These are phyloP conservation scores for Gerris lacustris DNA, from an alignment of 2,888 invertebrate genomes.

Conservation along the genomic window DNA sequence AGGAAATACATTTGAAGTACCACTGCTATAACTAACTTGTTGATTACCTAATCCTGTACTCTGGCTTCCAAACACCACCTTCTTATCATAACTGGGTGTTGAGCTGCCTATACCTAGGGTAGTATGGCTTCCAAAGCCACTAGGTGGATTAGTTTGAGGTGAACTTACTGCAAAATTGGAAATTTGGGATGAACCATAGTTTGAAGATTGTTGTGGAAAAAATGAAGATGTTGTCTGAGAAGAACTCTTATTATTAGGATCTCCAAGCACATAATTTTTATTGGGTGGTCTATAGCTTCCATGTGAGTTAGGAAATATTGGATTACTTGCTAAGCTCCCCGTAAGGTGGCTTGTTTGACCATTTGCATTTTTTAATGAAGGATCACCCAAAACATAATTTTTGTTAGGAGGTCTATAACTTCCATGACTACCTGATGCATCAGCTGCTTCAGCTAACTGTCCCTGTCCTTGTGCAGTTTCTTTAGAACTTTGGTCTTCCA, in stretches of 20 bases:
- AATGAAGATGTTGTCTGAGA: background rate
- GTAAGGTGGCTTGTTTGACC: background rate
- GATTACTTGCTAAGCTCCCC: too few relatives aligned
- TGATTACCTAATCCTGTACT: background rate
- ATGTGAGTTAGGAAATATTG: background rate
- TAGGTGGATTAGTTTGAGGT: background rate
- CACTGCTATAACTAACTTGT: background rate
- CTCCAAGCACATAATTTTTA: background rate
- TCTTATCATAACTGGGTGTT: background rate
- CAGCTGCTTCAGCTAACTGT: background rate
- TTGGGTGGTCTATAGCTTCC: background rate
- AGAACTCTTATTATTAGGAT: background rate
- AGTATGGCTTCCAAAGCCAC: background rate
- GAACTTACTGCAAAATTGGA: background rate
- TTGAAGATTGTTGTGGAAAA: background rate
- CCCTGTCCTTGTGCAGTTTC: background rate
- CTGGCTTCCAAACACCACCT: background rate
- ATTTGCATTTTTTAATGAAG: background rate
- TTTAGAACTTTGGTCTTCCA: background rate
- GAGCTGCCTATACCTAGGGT: background rate
- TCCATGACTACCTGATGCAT: background rate
- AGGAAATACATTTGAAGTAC: background rate
- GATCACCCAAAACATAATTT: background rate
- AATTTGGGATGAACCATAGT: background rate
- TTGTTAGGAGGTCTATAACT: constrained; percentile 3